Evolutionary conservation across 2,113 vertebrate species (phyloP).

Genomic region (Peromyscus leucopus): DNA sequence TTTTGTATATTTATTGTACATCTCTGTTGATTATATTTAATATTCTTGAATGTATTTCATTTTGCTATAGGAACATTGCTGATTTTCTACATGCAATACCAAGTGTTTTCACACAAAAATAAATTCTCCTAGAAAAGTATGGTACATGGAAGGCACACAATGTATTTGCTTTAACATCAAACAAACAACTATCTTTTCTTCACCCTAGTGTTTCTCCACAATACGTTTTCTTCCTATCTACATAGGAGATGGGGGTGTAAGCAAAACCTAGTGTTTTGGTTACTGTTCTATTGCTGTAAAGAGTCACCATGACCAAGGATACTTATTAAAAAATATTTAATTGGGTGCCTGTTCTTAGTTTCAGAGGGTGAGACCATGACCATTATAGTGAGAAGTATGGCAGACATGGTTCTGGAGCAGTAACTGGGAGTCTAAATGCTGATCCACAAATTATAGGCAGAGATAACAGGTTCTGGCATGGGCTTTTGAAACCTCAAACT

Average conservation of each 20-base stretch:
- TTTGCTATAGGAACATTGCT: background rate
- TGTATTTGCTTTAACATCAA: background rate
- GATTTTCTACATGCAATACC: background rate
- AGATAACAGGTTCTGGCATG: background rate
- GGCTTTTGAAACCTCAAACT: too few species aligned
- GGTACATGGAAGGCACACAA: background rate
- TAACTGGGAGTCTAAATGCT: background rate
- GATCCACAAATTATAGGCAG: background rate
- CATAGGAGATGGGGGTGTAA: background rate
- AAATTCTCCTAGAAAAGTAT: background rate
- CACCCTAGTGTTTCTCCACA: background rate
- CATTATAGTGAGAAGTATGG: background rate
- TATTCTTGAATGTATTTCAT: background rate
- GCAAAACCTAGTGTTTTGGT: background rate
- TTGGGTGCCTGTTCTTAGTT: background rate
- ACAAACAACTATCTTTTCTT: background rate
- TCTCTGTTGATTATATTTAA: background rate
- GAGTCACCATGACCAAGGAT: too few species aligned
- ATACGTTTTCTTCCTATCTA: background rate
- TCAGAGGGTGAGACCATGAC: background rate
- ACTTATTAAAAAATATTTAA: background rate
- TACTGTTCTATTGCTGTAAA: background rate
- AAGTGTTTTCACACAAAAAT: slow-evolving; percentile 15
- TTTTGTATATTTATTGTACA: background rate
- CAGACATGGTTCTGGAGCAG: too few species aligned